Evolutionary conservation across 2,113 vertebrate genomes (phyloP), one percentile per base, ranked within the genome.

Genomic region (Lepidothrix coronata): DNA sequence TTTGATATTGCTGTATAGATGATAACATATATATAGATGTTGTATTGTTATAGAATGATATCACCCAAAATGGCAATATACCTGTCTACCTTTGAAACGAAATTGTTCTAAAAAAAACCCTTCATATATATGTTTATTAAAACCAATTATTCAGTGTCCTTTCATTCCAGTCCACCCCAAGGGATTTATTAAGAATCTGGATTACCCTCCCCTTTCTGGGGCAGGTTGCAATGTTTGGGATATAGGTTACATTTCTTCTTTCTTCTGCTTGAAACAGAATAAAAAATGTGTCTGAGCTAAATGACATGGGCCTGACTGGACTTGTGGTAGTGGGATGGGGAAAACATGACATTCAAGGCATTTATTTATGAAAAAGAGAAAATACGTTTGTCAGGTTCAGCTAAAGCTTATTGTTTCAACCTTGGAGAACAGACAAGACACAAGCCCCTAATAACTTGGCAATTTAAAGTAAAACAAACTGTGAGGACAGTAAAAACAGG

Each of bases 331-430:
- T 8, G 2, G 31, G 37, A 22, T 90, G 51, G 66, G 24, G 73
- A 94, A 95, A 88, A 46, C 51, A 57, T 68, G 71, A 94, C 77
- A 82, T 88, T 94, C 51, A 85, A 91, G 59, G 41, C 61, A 89
- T 73, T 94, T 15, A 73, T 73, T 94, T 94, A 88, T 61, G 77
- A 92, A 89, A 61, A 94, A 84, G 80, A 95, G 87, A 95, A 92
- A 92, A 92, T 83, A 73, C 33, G 17, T 91, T 92, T 88, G 67
- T 91, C 93, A 89, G 57, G 62, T 88, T 92, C 68, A 92, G 74
- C 91, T 86, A 96, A 93, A 96, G 91, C 71, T 91, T 94, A 88
- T 66, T 95, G 63, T 96, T 97, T 83, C 89, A 89, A 39, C 71
- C 83, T 95, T 72, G 15, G 68, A 91, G 84, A 94, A 92, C 23